Evolutionary conservation across 2,888 invertebrate species (phyloP).

Genomic region (Vanessa cardui): DNA sequence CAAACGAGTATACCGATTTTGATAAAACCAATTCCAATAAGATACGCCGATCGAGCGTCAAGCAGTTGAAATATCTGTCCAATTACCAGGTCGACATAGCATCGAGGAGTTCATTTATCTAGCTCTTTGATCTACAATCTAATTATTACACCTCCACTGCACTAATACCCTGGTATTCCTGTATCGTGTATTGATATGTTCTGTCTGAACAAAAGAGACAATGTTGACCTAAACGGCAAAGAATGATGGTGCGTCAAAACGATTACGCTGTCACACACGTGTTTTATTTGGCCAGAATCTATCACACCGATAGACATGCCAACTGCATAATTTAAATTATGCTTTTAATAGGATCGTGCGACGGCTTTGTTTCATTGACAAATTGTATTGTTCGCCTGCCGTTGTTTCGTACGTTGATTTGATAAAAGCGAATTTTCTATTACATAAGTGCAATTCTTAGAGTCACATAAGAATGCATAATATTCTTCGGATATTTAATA

Average conservation of each 20-base stretch:
- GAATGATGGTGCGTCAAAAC: conserved; percentile 33
- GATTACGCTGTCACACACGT: conserved; percentile 30
- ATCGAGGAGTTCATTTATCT: conserved; percentile 48
- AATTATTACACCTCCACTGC: conserved; percentile 63
- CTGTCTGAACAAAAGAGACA: conserved; percentile 7
- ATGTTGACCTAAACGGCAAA: conserved; percentile 24
- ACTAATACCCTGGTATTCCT: conserved; percentile 61
- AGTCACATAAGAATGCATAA: too few species aligned
- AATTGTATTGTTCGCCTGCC: conserved; percentile 5
- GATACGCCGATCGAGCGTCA: not conserved
- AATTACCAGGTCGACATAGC: conserved; percentile 60
- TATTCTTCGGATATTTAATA: too few species aligned
- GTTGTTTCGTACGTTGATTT: not conserved
- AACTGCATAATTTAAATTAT: conserved; percentile 24
- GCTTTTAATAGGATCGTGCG: conserved; percentile 20
- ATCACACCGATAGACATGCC: conserved; percentile 26
- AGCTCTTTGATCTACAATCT: conserved; percentile 64
- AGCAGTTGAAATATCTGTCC: conserved; percentile 51
- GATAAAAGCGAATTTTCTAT: not conserved
- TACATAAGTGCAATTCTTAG: too few species aligned
- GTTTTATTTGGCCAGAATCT: conserved; percentile 34
- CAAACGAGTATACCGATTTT: too few species aligned
- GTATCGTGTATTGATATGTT: conserved; percentile 46
- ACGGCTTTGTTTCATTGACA: conserved; percentile 21
- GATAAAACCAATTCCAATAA: too few species aligned